These are phyloP conservation scores for Mirza zaza DNA, from an alignment of 2,113 vertebrate genomes.

Conservation along the genomic window DNA sequence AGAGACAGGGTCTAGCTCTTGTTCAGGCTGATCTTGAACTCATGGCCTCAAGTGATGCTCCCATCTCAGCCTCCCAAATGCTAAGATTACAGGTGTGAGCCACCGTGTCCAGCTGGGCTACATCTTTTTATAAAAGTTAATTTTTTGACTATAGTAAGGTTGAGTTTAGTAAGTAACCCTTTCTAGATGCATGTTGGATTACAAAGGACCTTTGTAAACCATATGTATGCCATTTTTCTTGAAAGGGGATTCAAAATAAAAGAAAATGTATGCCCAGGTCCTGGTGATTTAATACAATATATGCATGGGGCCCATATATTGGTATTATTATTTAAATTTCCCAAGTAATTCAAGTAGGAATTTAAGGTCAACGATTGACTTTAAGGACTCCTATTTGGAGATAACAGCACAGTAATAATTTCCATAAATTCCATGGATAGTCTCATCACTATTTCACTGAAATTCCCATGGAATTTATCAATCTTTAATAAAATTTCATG, in stretches of 20 bases:
- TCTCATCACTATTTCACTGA: neutral
- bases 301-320: neutral
- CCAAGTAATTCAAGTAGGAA: neutral
- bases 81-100: no score
- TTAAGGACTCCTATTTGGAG: neutral
- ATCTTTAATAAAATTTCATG: conserved; percentile 11
- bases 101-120: no score
- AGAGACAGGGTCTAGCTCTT: no score
- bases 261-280: neutral
- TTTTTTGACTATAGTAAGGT: neutral
- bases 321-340: neutral
- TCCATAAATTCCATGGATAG: neutral
- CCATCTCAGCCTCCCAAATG: no score
- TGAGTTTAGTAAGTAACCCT: neutral
- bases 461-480: neutral
- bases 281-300: neutral
- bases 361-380: neutral
- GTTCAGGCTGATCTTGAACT: no score
- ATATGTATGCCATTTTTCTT: neutral
- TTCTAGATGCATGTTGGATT: neutral
- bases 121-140: neutral
- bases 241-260: no score
- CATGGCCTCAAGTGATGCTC: no score
- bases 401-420: neutral
- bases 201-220: neutral